Conservation (phyloP, 1,140 invertebrate genomes). For the Cydia splendana region DNA sequence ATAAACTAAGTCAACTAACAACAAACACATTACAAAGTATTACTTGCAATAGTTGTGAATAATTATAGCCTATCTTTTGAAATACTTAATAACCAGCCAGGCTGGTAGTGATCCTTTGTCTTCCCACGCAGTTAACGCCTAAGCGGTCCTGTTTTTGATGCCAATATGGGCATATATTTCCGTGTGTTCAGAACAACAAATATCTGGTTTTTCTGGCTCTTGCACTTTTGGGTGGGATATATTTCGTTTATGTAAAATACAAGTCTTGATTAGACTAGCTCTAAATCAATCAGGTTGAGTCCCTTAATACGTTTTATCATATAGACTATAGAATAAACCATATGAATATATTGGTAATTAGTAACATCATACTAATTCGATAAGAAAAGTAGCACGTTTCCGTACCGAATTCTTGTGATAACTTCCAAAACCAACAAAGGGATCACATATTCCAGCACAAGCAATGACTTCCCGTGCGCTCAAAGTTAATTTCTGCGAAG, state of each 20-base stretch:
- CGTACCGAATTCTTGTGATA: background rate
- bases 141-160: no score
- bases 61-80: background rate
- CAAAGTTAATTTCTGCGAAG: conserved; percentile 28
- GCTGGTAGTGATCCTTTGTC: no score
- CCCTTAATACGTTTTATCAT: background rate
- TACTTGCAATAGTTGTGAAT: background rate
- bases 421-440: background rate
- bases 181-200: no score
- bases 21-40: background rate
- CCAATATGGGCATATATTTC: no score
- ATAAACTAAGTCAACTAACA: no score
- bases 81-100: no score
- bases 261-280: no score
- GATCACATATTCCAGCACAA: background rate
- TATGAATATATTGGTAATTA: conserved; percentile 1
- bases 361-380: background rate
- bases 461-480: background rate
- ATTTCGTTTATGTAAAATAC: no score
- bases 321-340: background rate
- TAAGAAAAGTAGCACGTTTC: background rate
- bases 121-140: no score
- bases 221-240: no score
- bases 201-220: no score
- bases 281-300: no score